Evolutionary conservation across 2,888 invertebrate species (phyloP).

Genomic region (Acutogordius australiensis): DNA sequence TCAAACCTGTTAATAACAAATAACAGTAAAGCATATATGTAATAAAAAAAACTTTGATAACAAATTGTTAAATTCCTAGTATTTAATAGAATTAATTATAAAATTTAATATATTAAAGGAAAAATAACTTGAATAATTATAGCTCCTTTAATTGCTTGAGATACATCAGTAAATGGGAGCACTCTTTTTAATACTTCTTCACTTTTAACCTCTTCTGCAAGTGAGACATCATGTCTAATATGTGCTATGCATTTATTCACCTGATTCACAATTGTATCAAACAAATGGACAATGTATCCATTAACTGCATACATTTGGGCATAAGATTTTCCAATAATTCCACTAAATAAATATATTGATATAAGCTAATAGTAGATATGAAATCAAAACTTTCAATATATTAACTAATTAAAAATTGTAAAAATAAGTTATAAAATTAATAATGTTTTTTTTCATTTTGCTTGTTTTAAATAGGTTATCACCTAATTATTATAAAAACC

Average conservation of each 20-base stretch:
- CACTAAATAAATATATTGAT: no score
- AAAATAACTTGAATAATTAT: slow-evolving; percentile 15
- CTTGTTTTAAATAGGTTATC: no score
- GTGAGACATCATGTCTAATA: slow-evolving; percentile 37
- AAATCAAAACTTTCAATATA: no score
- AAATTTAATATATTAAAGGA: neutral
- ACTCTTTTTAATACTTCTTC: slow-evolving; percentile 41
- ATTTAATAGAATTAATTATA: neutral
- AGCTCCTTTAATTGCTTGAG: slow-evolving; percentile 41
- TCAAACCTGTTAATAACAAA: neutral
- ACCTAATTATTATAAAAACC: no score
- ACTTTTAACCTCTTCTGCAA: slow-evolving; percentile 43
- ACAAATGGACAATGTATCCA: slow-evolving; percentile 57
- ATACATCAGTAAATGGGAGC: slow-evolving; percentile 36
- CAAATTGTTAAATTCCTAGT: no score
- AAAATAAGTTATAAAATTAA: no score
- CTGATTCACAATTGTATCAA: slow-evolving; percentile 30
- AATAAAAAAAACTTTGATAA: no score
- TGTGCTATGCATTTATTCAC: slow-evolving; percentile 37
- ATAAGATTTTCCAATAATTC: slow-evolving; percentile 79
- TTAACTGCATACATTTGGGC: slow-evolving; percentile 77
- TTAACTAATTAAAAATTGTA: no score
- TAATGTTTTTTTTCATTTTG: no score
- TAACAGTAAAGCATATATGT: no score
- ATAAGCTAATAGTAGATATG: no score